Percentiles rank a stretch among this genome's conserved stretches.
phyloP scores from a whole-genome alignment of 2,113 vertebrate species.

The Misgurnus anguillicaudatus region DNA sequence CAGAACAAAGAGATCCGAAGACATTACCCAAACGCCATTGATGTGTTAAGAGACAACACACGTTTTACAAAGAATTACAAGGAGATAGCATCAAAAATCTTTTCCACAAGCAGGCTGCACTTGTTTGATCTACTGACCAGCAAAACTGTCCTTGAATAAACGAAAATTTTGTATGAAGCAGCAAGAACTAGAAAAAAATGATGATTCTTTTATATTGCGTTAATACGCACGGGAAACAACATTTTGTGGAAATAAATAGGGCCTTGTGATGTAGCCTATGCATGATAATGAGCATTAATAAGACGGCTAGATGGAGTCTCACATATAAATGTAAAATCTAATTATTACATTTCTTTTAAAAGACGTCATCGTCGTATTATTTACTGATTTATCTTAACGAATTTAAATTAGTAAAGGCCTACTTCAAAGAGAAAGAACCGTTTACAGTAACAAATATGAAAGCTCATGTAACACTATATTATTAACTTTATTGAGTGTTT shows the following conservation, averaged over 20 bases:
- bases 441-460: neutral
- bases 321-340: neutral
- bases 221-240: neutral
- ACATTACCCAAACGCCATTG: slow-evolving; percentile 76
- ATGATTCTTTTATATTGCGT: neutral
- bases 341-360: neutral
- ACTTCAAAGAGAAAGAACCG: neutral
- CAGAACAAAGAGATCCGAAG: slow-evolving; percentile 80
- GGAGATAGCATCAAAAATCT: slow-evolving; percentile 71
- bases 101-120: slow-evolving; percentile 75
- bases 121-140: slow-evolving; percentile 77
- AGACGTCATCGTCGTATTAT: neutral
- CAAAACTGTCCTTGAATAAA: slow-evolving; percentile 67
- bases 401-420: neutral
- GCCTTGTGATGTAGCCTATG: neutral
- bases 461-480: neutral
- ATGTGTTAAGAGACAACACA: slow-evolving; percentile 81
- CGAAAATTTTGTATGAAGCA: slow-evolving; percentile 30
- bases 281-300: neutral
- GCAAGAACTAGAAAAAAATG: neutral
- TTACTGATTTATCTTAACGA: neutral
- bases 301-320: neutral
- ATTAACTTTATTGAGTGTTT: neutral
- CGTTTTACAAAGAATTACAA: slow-evolving; percentile 76
- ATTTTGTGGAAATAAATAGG: neutral